These are phyloP conservation scores for Hestina assimilis DNA, from an alignment of 1,140 invertebrate genomes.

Conservation along the genomic window DNA sequence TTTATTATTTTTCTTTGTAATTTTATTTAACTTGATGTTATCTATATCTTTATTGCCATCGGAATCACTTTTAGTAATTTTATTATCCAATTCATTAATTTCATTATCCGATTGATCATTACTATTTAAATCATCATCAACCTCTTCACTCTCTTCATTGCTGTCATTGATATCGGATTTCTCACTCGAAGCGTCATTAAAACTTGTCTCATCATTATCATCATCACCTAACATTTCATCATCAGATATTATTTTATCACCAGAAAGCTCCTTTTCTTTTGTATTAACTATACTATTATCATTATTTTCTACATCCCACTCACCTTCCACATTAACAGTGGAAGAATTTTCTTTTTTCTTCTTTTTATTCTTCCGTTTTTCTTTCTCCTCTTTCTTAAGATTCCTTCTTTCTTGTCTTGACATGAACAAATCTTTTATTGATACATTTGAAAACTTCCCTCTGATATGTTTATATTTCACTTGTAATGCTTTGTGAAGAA, in stretches of 20 bases:
- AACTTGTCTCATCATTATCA: slow-evolving; percentile 16
- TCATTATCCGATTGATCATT: not conserved
- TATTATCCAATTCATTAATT: not conserved
- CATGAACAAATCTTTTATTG: slow-evolving; percentile 68
- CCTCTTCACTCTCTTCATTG: not conserved
- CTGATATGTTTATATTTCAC: slow-evolving; percentile 63
- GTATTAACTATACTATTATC: slow-evolving; percentile 25
- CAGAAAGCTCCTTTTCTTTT: slow-evolving; percentile 12
- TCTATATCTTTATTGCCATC: not conserved
- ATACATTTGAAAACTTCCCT: slow-evolving; percentile 53
- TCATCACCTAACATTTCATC: slow-evolving; percentile 7
- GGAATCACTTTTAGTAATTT: slow-evolving; percentile 17
- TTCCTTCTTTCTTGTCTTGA: slow-evolving; percentile 63
- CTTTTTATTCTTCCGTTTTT: slow-evolving; percentile 60
- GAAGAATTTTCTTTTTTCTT: slow-evolving; percentile 44
- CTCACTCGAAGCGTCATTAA: slow-evolving; percentile 16
- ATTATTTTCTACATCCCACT: slow-evolving; percentile 56
- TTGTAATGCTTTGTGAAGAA: slow-evolving; percentile 60
- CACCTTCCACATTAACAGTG: slow-evolving; percentile 44
- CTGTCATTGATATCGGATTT: slow-evolving; percentile 15
- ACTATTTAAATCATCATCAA: not conserved
- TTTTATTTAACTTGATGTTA: slow-evolving; percentile 20
- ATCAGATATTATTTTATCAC: slow-evolving; percentile 15
- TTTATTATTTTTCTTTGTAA: slow-evolving; percentile 8
- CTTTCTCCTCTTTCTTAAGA: slow-evolving; percentile 61